These are phyloP conservation scores for Phragmatobia fuliginosa DNA, from an alignment of 2,888 invertebrate species.

Conservation along the genomic window DNA sequence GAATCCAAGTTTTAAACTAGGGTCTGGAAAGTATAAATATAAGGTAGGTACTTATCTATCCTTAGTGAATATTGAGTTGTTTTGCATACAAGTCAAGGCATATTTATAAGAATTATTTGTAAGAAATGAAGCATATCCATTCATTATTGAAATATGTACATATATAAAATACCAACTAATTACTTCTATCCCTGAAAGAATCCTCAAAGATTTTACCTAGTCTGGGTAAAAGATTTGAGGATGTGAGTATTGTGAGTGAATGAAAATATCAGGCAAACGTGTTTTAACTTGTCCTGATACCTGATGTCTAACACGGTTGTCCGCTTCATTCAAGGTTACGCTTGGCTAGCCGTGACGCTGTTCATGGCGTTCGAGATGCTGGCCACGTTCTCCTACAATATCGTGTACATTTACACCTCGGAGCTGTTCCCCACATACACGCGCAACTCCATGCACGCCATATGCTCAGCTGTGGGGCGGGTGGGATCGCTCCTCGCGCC, in stretches of 20 bases:
- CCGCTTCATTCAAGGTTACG: constrained; percentile 64
- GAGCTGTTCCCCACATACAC: constrained; percentile 92
- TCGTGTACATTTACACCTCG: constrained; percentile 90
- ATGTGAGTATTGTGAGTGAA: too few relatives aligned
- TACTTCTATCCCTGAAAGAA: not conserved
- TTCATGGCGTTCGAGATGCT: constrained; percentile 89
- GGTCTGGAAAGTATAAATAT: too few relatives aligned
- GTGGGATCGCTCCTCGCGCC: constrained; percentile 90
- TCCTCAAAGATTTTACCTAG: not conserved
- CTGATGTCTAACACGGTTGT: not conserved
- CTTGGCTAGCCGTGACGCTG: constrained; percentile 74
- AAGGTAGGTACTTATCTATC: too few relatives aligned
- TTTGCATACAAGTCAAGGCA: too few relatives aligned
- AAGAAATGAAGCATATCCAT: not conserved
- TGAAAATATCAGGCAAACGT: too few relatives aligned
- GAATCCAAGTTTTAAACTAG: too few relatives aligned
- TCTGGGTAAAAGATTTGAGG: too few relatives aligned
- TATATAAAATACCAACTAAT: not conserved
- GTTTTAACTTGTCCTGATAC: too few relatives aligned
- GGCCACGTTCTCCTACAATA: constrained; percentile 89
- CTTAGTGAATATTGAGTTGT: too few relatives aligned
- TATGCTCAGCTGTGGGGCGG: constrained; percentile 90
- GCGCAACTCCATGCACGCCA: constrained; percentile 89
- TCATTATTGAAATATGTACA: not conserved
- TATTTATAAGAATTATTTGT: not conserved